Evolutionary conservation across 1,140 invertebrate genomes (phyloP), one percentile per base, ranked within the genome.

Genomic region (Drosophila sulfurigaster): DNA sequence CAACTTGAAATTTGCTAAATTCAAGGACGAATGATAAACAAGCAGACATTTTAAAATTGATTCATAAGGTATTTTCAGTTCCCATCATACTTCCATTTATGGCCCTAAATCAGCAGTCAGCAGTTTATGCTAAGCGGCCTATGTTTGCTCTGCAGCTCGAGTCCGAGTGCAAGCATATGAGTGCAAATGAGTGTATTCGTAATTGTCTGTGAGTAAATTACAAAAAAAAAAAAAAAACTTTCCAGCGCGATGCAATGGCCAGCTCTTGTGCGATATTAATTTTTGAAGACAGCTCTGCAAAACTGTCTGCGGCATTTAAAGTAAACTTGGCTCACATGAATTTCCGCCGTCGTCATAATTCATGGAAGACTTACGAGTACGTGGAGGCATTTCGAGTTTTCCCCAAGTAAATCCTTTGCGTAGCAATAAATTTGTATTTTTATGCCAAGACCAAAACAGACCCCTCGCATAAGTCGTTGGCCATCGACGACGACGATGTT

Each of bases 131-230:
- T 51, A 48, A 13, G 15, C 15, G 28, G 15, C 58, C 28, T 35
- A 13, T 62, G 28, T 49, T 48, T 60, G 49, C 49, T 48, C 51
- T 30, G 48, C 20, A 25, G 20, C 20, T 25, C 20, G 20, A 25
- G 20, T 25, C 16, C n/a, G 20, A 49, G 35, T 58, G 48, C 57
- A 30, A 51, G 63, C 69, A 80, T 85, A 81, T 76, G 67, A 60
- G 67, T 51, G 62, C 68, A 68, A 62, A 72, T 51, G 25, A 66
- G 64, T 65, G 63, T 51, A 82, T 79, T 64, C 63, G 57, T 77
- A 77, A 82, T 87, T 88, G 83, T 78, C 60, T 66, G 70, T 48
- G 30, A 75, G 74, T 62, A 62, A 75, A 87, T 88, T 87, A 80
- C 66, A 38, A 25, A 25, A 16, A 16, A 25, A 25, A 4, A 0